Percentiles rank a stretch among this genome's conserved stretches.
Conservation (phyloP, 1,140 invertebrate genomes). For the Drosophila sp. region DNA sequence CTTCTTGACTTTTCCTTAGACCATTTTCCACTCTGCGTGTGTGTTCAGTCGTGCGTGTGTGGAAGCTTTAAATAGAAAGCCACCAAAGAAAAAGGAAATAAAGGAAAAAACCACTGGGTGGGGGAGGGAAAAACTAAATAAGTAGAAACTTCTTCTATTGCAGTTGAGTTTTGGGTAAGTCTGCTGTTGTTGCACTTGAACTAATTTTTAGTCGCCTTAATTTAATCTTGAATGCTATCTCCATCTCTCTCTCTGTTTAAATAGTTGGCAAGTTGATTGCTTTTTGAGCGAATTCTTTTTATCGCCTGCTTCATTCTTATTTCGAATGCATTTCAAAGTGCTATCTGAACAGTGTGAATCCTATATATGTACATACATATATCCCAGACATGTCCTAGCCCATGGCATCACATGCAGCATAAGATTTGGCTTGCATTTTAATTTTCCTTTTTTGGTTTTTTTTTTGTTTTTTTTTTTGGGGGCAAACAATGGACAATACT, state of each 20-base stretch:
- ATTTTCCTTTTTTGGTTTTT: slow-evolving; percentile 27
- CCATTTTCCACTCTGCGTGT: slow-evolving; percentile 25
- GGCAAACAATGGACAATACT: slow-evolving; percentile 40
- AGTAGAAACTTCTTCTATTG: neutral
- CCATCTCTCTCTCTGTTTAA: neutral
- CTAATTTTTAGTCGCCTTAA: neutral
- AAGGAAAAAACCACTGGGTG: neutral
- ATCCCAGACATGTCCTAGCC: slow-evolving; percentile 23
- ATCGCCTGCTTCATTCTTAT: slow-evolving; percentile 11
- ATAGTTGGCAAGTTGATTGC: slow-evolving; percentile 12
- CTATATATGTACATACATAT: neutral
- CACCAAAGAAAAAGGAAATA: neutral
- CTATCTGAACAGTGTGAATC: neutral
- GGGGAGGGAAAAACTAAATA: neutral
- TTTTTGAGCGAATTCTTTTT: slow-evolving; percentile 5
- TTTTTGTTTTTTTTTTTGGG: neutral
- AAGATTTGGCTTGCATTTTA: slow-evolving; percentile 61
- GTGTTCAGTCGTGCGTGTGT: slow-evolving; percentile 36
- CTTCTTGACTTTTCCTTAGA: slow-evolving; percentile 2
- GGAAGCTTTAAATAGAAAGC: slow-evolving; percentile 1
- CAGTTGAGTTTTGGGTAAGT: neutral
- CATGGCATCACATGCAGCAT: slow-evolving; percentile 43
- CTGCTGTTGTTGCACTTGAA: neutral
- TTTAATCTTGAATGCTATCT: neutral
- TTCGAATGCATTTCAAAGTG: slow-evolving; percentile 44